Percentiles rank a stretch among this genome's conserved stretches.
Evolutionary conservation across 2,113 vertebrate species (phyloP).

Genomic region (Talpa occidentalis): DNA sequence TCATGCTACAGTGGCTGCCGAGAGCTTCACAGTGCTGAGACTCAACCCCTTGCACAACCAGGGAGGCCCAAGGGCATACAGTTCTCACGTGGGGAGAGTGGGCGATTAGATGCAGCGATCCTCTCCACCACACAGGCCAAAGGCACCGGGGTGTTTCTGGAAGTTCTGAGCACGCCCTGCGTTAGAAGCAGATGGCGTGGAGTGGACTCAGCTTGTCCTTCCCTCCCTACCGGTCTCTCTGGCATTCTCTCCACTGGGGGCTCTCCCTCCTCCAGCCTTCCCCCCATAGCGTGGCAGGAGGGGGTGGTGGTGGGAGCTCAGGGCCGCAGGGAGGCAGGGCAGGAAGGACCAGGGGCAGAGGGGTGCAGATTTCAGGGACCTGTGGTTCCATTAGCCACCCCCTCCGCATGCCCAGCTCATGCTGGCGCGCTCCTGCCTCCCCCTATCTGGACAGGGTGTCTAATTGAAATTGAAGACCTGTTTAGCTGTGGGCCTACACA

Average conservation of each 20-base stretch:
- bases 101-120: accelerated
- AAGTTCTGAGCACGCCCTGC: not conserved
- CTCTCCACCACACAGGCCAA: accelerated
- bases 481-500: not conserved
- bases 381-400: accelerated
- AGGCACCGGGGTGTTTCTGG: not conserved
- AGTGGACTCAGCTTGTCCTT: not conserved
- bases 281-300: not conserved
- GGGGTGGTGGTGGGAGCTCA: not conserved
- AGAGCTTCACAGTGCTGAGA: no score
- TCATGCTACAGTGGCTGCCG: no score
- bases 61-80: no score
- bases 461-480: slow-evolving; percentile 79
- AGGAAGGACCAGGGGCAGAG: slow-evolving; percentile 14
- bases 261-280: not conserved
- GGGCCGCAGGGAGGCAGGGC: not conserved
- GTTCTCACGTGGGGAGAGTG: not conserved
- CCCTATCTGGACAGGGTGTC: slow-evolving; percentile 64
- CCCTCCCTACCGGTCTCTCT: not conserved
- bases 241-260: no score
- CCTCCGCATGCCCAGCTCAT: not conserved
- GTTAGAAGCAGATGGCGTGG: not conserved
- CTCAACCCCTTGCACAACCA: no score
- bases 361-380: not conserved
- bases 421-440: not conserved